These are phyloP conservation scores for Pasiphila rectangulata DNA, from an alignment of 2,888 invertebrate genomes.

Conservation along the genomic window DNA sequence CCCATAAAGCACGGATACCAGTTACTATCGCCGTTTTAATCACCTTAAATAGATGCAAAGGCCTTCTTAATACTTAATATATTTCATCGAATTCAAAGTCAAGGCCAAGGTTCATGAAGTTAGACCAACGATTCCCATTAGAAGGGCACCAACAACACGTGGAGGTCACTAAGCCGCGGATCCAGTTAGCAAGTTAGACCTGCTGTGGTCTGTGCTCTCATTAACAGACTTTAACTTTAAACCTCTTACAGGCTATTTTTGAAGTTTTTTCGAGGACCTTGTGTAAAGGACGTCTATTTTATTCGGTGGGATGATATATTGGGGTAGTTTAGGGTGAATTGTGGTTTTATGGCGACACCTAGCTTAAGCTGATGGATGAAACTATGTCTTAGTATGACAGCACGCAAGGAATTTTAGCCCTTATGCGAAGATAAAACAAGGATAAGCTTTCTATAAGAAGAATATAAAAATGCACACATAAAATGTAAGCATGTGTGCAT, in stretches of 20 bases:
- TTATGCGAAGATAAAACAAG: too few species aligned
- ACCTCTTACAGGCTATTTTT: not conserved
- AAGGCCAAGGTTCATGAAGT: too few species aligned
- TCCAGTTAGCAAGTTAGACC: not conserved
- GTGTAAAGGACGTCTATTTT: not conserved
- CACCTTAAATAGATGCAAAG: too few species aligned
- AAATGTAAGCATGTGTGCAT: too few species aligned
- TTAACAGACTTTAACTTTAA: conserved; percentile 1
- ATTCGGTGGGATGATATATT: not conserved
- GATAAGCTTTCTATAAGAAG: too few species aligned
- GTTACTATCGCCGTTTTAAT: too few species aligned
- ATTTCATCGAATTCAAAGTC: too few species aligned
- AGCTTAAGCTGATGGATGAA: not conserved
- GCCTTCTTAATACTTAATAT: too few species aligned
- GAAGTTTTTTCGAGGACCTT: not conserved
- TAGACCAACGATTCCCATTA: too few species aligned
- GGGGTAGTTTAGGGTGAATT: not conserved
- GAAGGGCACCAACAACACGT: too few species aligned
- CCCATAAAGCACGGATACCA: too few species aligned
- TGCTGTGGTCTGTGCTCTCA: not conserved
- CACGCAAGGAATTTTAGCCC: not conserved
- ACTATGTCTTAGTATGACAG: not conserved
- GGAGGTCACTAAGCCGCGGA: not conserved
- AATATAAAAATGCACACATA: too few species aligned
- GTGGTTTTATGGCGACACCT: not conserved